Conservation (phyloP, 2,113 vertebrate genomes). For the Porphyrio hochstetteri region DNA sequence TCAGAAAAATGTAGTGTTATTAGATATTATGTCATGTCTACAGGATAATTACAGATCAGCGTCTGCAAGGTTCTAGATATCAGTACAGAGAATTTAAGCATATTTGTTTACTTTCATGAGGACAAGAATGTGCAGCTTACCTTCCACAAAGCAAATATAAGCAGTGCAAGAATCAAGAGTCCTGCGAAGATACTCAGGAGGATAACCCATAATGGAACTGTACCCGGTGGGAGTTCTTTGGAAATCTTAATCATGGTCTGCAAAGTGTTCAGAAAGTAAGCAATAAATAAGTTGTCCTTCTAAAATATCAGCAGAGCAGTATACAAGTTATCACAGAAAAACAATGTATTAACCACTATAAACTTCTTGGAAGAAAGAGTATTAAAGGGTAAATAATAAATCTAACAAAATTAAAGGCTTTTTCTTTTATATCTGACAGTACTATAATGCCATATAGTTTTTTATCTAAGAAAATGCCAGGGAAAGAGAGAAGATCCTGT, state of each 20-base stretch:
- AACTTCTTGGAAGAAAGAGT: not conserved
- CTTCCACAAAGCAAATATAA: slow-evolving; percentile 95
- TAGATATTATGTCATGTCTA: not conserved
- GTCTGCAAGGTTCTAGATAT: not conserved
- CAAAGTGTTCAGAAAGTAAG: slow-evolving; percentile 28
- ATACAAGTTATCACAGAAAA: not conserved
- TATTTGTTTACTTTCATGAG: not conserved
- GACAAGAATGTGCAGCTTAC: slow-evolving; percentile 64
- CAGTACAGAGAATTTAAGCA: not conserved
- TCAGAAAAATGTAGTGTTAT: not conserved
- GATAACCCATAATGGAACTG: slow-evolving; percentile 93
- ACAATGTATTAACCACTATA: not conserved
- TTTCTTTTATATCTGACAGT: not conserved
- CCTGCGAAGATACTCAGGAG: slow-evolving; percentile 91
- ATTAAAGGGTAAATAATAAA: not conserved
- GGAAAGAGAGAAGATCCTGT: not conserved
- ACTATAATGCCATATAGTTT: not conserved
- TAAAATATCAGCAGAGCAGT: not conserved
- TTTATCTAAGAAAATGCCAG: not conserved
- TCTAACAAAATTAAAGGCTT: not conserved
- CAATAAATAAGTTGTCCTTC: not conserved
- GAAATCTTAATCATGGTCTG: slow-evolving; percentile 90
- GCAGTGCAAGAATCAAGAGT: slow-evolving; percentile 89
- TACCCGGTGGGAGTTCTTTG: slow-evolving; percentile 82
- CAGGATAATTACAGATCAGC: not conserved